phyloP scores from a whole-genome alignment of 2,888 invertebrate genomes.

The Cryptocheilus praepositus region DNA sequence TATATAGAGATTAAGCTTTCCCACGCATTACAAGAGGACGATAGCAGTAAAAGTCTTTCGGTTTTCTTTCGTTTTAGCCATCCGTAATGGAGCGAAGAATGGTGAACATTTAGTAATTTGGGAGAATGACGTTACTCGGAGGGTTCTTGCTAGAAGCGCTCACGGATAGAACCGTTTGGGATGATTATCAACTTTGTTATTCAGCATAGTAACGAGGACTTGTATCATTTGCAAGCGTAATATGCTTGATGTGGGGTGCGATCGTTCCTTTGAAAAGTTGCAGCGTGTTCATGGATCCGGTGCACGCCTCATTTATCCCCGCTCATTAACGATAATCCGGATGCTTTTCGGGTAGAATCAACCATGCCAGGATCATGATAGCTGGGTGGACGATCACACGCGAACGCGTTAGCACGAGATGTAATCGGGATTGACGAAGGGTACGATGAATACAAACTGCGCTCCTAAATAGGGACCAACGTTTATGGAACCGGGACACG shows the following conservation, averaged over 20 bases:
- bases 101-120: neutral
- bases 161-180: slow-evolving; percentile 32
- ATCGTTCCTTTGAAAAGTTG: neutral
- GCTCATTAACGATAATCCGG: slow-evolving; percentile 55
- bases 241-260: neutral
- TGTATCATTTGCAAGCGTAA: slow-evolving; percentile 2
- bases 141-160: slow-evolving; percentile 45
- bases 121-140: neutral
- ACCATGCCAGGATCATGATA: slow-evolving; percentile 57
- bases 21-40: no score
- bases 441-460: no score
- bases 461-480: no score
- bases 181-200: slow-evolving; percentile 28
- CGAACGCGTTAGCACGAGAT: slow-evolving; percentile 21
- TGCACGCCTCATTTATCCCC: slow-evolving; percentile 32
- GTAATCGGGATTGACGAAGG: no score
- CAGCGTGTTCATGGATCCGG: slow-evolving; percentile 10
- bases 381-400: slow-evolving; percentile 37
- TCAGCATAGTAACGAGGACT: slow-evolving; percentile 10
- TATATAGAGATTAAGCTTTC: no score
- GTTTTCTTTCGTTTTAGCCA: no score
- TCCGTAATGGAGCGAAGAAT: neutral
- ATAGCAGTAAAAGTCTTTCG: no score
- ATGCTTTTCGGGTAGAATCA: slow-evolving; percentile 40
- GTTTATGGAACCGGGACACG: neutral